Conservation (phyloP, 2,888 invertebrate species). For the Malacosoma neustria region DNA sequence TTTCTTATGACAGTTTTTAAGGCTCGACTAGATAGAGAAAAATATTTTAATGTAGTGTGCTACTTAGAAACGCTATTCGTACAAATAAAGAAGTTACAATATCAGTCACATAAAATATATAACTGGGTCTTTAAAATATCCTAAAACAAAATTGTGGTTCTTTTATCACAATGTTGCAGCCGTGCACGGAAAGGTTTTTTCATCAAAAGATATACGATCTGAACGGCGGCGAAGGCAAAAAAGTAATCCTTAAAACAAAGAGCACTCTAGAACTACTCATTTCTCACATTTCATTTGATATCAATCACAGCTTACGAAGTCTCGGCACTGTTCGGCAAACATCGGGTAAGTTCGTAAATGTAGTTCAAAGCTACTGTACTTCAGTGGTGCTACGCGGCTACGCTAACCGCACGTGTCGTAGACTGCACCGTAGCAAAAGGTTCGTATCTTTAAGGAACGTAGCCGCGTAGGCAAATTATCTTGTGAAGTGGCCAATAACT, state of each 20-base stretch:
- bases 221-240: constrained; percentile 27
- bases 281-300: constrained; percentile 73
- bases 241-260: constrained; percentile 67
- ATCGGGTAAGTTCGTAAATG: constrained; percentile 46
- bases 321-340: constrained; percentile 43
- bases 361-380: constrained; percentile 42
- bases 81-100: too few relatives aligned
- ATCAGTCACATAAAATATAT: too few relatives aligned
- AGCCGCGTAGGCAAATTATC: constrained; percentile 33
- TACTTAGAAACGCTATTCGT: too few relatives aligned
- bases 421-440: constrained; percentile 34
- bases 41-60: not conserved
- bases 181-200: constrained; percentile 15
- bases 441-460: too few relatives aligned
- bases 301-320: constrained; percentile 67
- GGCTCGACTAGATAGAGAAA: too few relatives aligned
- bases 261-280: constrained; percentile 61
- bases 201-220: constrained; percentile 19
- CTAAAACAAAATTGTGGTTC: constrained; percentile 13
- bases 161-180: constrained; percentile 18
- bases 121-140: not conserved
- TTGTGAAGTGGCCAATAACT: constrained; percentile 32
- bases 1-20: too few relatives aligned
- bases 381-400: constrained; percentile 55
- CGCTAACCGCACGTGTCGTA: constrained; percentile 48